These are phyloP conservation scores for Galleria mellonella DNA, from an alignment of 1,140 invertebrate species.

Conservation along the genomic window DNA sequence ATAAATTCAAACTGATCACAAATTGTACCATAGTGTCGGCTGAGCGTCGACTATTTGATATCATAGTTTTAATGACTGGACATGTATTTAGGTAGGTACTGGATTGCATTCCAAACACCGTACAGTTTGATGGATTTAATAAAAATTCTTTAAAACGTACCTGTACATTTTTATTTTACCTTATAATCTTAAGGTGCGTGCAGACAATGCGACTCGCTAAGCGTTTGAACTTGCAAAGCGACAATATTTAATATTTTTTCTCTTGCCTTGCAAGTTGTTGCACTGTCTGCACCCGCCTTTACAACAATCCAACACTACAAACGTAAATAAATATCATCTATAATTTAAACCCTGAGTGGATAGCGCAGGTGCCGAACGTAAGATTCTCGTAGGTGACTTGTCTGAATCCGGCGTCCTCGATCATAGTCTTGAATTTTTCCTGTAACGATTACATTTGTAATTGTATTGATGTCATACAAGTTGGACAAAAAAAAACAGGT, in stretches of 20 bases:
- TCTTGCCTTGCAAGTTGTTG: background rate
- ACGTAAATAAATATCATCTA: no score
- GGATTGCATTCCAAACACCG: slow-evolving; percentile 67
- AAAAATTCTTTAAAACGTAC: slow-evolving; percentile 9
- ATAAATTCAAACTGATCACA: slow-evolving; percentile 17
- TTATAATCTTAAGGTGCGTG: background rate
- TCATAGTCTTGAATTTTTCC: slow-evolving; percentile 92
- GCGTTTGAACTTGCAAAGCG: background rate
- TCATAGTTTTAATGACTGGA: slow-evolving; percentile 43
- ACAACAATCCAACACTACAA: no score
- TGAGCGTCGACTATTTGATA: slow-evolving; percentile 24
- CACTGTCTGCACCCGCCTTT: background rate
- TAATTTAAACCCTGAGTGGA: slow-evolving; percentile 95
- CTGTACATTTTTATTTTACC: slow-evolving; percentile 13
- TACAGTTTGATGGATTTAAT: slow-evolving; percentile 62
- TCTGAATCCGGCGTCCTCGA: slow-evolving; percentile 89
- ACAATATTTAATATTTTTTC: background rate
- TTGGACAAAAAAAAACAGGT: no score
- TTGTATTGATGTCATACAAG: background rate
- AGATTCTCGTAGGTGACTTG: slow-evolving; percentile 93
- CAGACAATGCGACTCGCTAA: background rate
- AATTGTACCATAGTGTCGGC: slow-evolving; percentile 21
- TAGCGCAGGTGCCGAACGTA: slow-evolving; percentile 91
- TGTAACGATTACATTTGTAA: slow-evolving; percentile 60
- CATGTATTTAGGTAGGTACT: slow-evolving; percentile 52